These are phyloP conservation scores for Pangasianodon gigas DNA, from an alignment of 2,113 vertebrate species.

Conservation along the genomic window DNA sequence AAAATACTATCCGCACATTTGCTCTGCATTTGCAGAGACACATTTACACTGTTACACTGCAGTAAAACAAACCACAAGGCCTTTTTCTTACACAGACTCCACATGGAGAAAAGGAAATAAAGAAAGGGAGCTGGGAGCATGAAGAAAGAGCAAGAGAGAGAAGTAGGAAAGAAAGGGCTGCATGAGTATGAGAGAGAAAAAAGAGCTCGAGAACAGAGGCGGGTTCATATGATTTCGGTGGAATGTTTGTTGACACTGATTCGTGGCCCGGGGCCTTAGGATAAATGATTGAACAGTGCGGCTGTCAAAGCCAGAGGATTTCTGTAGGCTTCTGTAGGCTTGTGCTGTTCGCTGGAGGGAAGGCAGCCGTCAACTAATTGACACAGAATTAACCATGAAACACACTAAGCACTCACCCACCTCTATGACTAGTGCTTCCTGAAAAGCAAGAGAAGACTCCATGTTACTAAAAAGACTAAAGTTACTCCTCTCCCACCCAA, in stretches of 20 bases:
- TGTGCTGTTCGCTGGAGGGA: constrained; percentile 90
- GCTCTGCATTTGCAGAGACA: background rate
- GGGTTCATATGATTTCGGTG: constrained; percentile 89
- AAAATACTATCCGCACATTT: constrained; percentile 6
- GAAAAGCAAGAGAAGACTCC: constrained; percentile 59
- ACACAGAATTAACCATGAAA: constrained; percentile 99
- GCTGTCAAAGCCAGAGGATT: constrained; percentile 92
- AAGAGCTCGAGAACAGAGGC: constrained; percentile 75
- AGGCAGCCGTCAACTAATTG: constrained; percentile 98
- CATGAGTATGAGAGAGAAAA: constrained; percentile 28
- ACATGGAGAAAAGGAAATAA: constrained; percentile 30
- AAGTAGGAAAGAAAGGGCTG: constrained; percentile 42
- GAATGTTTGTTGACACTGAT: constrained; percentile 94
- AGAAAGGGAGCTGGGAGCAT: constrained; percentile 31
- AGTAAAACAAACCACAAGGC: constrained; percentile 14
- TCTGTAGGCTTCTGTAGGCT: constrained; percentile 88
- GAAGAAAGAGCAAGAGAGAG: constrained; percentile 15
- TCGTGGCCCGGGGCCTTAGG: constrained; percentile 83
- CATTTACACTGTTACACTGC: background rate
- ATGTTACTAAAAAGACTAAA: constrained; percentile 57
- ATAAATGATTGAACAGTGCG: constrained; percentile 95
- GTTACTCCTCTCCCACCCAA: constrained; percentile 42
- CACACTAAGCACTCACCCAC: constrained; percentile 85
- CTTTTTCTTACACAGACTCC: constrained; percentile 26
- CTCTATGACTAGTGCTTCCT: constrained; percentile 72